phyloP scores from a whole-genome alignment of 2,888 invertebrate species.

The Venusia cambrica region DNA sequence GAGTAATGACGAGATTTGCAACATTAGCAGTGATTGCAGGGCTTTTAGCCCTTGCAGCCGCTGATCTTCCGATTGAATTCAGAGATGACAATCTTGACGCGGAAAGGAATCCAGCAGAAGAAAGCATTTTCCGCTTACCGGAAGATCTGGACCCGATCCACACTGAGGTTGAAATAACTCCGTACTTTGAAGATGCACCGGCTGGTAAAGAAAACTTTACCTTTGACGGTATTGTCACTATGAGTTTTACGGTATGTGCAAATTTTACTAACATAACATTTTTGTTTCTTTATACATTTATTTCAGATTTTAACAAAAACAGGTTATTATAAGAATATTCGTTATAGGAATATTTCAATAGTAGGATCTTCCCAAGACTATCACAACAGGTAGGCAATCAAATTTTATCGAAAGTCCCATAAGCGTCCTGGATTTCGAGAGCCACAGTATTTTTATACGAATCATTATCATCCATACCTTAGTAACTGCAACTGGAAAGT shows the following conservation, averaged over 20 bases:
- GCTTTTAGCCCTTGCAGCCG: constrained; percentile 39
- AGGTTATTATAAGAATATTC: no score
- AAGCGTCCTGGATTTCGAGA: no score
- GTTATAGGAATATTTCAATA: no score
- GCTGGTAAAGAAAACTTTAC: constrained; percentile 52
- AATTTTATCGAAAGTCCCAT: no score
- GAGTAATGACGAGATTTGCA: constrained; percentile 41
- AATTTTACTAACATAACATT: constrained; percentile 11
- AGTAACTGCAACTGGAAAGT: no score
- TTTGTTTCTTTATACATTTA: no score
- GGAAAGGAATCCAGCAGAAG: constrained; percentile 28
- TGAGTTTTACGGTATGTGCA: constrained; percentile 52
- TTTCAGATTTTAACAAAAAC: no score
- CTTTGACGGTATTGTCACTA: constrained; percentile 69
- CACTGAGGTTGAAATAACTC: constrained; percentile 77
- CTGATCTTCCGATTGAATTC: constrained; percentile 55
- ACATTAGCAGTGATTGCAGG: constrained; percentile 45
- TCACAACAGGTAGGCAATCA: no score
- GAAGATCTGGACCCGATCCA: constrained; percentile 72
- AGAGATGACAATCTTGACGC: no score
- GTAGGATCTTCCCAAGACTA: no score
- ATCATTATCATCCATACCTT: no score
- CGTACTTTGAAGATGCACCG: constrained; percentile 64
- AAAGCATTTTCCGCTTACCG: constrained; percentile 51
- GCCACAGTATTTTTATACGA: no score